phyloP scores from a whole-genome alignment of 2,797 vertebrate species.

The Myiotriccus ornatus region DNA sequence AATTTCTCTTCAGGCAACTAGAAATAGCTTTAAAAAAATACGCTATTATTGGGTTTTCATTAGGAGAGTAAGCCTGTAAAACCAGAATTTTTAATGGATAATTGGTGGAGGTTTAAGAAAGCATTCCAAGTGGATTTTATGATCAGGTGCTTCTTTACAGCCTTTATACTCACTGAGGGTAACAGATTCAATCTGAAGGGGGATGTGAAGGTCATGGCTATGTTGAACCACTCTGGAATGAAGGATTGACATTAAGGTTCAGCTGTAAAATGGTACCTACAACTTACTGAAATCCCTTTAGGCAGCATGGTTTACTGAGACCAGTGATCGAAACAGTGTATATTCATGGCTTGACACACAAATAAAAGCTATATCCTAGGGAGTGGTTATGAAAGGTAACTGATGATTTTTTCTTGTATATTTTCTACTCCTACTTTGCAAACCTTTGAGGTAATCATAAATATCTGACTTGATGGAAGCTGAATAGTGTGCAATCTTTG shows the following conservation, averaged over 20 bases:
- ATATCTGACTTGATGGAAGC: background rate
- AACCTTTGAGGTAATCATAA: background rate
- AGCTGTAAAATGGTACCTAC: background rate
- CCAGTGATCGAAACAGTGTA: background rate
- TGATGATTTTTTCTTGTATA: background rate
- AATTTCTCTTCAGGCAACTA: background rate
- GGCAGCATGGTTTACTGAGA: background rate
- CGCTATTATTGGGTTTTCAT: background rate
- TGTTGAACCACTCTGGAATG: slow-evolving; percentile 31
- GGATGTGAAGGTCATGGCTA: slow-evolving; percentile 33
- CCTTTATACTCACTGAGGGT: slow-evolving; percentile 57
- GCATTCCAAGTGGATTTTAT: slow-evolving; percentile 68
- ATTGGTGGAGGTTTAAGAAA: slow-evolving; percentile 52
- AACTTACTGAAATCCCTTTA: background rate
- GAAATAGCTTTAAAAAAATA: background rate
- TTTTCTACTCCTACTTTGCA: background rate
- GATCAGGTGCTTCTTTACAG: slow-evolving; percentile 64
- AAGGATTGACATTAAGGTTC: slow-evolving; percentile 12
- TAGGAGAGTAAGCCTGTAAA: background rate
- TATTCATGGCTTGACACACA: background rate
- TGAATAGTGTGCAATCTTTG: background rate
- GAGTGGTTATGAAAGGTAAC: background rate
- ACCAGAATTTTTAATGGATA: slow-evolving; percentile 9
- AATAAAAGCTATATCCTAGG: background rate
- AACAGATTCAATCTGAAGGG: slow-evolving; percentile 64